Evolutionary conservation across 2,888 invertebrate species (phyloP), one percentile per base, ranked within the genome.

Genomic region (Fabriciana adippe): DNA sequence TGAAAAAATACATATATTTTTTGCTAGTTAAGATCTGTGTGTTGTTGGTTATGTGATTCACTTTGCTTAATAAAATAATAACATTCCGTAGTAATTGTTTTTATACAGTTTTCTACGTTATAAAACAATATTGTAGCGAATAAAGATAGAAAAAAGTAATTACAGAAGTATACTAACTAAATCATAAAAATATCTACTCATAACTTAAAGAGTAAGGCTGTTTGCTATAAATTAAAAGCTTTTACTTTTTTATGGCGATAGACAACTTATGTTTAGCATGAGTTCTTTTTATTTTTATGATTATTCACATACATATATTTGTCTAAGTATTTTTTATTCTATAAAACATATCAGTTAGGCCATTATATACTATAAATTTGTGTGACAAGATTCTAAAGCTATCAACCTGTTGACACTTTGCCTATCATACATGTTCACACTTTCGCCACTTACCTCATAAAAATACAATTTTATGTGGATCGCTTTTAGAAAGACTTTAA

Each of bases 341-440:
- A 85, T 87, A 86, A 86, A 86, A 86, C 75, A 82, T 83, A 84
- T 86, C 82, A 84, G 72, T 80, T 73, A 76, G 81, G 77, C 75
- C 82, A 85, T 88, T 84, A 86, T 74, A 76, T 73, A 73, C 72
- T 80, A 72, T 86, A 85, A 87, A 86, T 85, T 81, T 83, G 76
- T 76, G 78, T 73, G 82, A 82, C 86, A 84, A 84, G 82, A 83
- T 88, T 80, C 80, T 79, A 79, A 73, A 74, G 73, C 80, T 75
- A 84, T 90, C 84, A 88, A 87, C 79, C 76, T 84, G 82, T 89
- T 85, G 81, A 79, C 84, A 78, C 73, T 71, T 72, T 74, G 74
- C 71, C 73, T 75, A 75, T 79, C 76, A 74, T 75, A 80, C 72
- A 66, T 64, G 70, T 69, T 72, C 73, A 68, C 76, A 74, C 76